A percentile compares a stretch with the other conserved stretches of the same genome.
These are phyloP conservation scores for Trichonephila clavata DNA, from an alignment of 1,140 invertebrate genomes.

Conservation along the genomic window DNA sequence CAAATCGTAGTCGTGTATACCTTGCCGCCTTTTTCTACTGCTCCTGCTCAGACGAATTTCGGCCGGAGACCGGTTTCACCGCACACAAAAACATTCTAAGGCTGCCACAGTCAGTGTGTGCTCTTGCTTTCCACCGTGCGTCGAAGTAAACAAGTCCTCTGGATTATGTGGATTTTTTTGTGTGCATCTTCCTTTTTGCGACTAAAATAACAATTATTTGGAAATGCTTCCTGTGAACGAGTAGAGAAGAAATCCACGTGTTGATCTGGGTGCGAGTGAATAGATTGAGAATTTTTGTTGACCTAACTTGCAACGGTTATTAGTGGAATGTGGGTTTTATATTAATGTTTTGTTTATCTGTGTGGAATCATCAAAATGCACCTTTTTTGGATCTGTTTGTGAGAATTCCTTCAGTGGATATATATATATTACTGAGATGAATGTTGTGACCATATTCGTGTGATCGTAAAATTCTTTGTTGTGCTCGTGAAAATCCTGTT, in stretches of 20 bases:
- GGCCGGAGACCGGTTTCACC: neutral
- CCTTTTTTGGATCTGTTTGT: neutral
- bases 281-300: neutral
- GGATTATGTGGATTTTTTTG: neutral
- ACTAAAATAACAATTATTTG: neutral
- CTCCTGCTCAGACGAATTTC: slow-evolving; percentile 7
- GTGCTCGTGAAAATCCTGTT: too few species aligned
- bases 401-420: too few species aligned
- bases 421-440: too few species aligned
- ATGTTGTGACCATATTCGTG: too few species aligned
- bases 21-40: slow-evolving; percentile 34
- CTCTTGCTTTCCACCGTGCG: too few species aligned
- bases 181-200: too few species aligned
- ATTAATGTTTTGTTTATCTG: neutral
- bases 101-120: neutral
- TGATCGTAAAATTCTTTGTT: too few species aligned
- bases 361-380: neutral
- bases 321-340: neutral
- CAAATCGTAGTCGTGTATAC: slow-evolving; percentile 50
- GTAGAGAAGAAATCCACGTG: neutral
- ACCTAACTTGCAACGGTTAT: neutral
- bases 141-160: slow-evolving; percentile 11
- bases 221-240: neutral
- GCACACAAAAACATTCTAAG: slow-evolving; percentile 19
- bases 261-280: neutral